A percentile compares a stretch with the other conserved stretches of the same genome.
phyloP scores from a whole-genome alignment of 2,888 invertebrate species.

The Papilio gigon region DNA sequence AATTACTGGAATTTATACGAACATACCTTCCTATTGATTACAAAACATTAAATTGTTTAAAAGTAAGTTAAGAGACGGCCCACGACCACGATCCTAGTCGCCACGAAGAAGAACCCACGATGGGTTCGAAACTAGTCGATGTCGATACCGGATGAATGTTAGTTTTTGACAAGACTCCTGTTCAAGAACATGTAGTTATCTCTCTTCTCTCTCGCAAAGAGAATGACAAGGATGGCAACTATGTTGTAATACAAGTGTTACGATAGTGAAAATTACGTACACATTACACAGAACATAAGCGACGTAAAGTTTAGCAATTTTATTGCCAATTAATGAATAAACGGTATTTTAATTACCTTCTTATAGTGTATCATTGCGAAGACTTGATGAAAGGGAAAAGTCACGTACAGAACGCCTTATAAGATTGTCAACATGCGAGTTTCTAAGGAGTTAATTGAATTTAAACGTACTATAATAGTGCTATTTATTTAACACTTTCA shows the following conservation, averaged over 20 bases:
- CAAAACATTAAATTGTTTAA: neutral
- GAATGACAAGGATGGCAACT: no score
- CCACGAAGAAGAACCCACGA: no score
- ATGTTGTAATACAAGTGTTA: no score
- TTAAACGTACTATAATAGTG: neutral
- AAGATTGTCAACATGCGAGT: conserved; percentile 25
- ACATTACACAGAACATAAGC: no score
- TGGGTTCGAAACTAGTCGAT: no score
- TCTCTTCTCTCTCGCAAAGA: no score
- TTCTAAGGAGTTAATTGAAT: neutral
- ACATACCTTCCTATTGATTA: neutral
- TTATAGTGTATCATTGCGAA: conserved; percentile 1
- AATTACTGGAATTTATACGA: neutral
- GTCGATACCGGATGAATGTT: no score
- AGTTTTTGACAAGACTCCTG: no score
- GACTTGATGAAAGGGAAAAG: conserved; percentile 25
- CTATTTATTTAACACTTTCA: neutral
- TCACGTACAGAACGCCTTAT: conserved; percentile 12
- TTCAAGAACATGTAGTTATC: no score
- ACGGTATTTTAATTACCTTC: conserved; percentile 38
- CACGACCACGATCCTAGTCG: no score
- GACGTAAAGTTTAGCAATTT: neutral
- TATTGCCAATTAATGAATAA: conserved; percentile 30
- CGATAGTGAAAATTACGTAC: no score
- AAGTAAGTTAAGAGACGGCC: no score